Base-by-base conservation (phyloP, 2,797 vertebrate species). In the Thripadectes ignobilis region DNA sequence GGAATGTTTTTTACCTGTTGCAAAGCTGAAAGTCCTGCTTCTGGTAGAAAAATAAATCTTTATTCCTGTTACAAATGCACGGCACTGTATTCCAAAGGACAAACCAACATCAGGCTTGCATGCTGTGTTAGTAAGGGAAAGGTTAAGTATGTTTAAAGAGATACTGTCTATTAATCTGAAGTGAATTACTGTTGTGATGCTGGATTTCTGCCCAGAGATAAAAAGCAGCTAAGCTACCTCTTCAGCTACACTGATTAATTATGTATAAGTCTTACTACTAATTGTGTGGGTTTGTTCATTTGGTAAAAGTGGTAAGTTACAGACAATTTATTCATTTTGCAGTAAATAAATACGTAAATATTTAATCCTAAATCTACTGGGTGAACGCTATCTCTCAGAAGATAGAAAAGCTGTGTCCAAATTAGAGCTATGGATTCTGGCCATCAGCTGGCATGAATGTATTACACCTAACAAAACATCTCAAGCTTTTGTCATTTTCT, bases 151-250 rank as follows among this genome's bases (percentile, higher is more conserved):
- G 54, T 81, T 95, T 94, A 84, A 95, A 86, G 52, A 91, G 51
- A 84, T 81, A 81, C 51, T 92, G 45, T 75, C 76, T 96, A 61
- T 86, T 80, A 93, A 22, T 55, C 66, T 93, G 73, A 67, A 94
- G 68, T 77, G 89, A 88, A 88, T 89, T 94, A 77, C 61, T 0
- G 3, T 68, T 30, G 58, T 88, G 89, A 88, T 81, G 69, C 14
- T 95, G 96, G 85, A 94, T 94, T 91, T 95, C 79, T 92, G 73
- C 92, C 92, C 88, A 90, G 79, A 91, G 49, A 92, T 48, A 86
- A 93, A 94, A 94, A 84, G 30, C 51, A 78, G 43, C 32, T 48
- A 81, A 90, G 20, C 58, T 92, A 85, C 36, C 62, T 92, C 69
- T 95, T 94, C 79, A 92, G 55, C 26, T 78, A 58, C 19, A 8